A percentile compares a stretch with the other conserved stretches of the same genome.
These are phyloP conservation scores for Hermaeophaga mercurialis DNA, from an alignment of 2,888 invertebrate species.

Conservation along the genomic window DNA sequence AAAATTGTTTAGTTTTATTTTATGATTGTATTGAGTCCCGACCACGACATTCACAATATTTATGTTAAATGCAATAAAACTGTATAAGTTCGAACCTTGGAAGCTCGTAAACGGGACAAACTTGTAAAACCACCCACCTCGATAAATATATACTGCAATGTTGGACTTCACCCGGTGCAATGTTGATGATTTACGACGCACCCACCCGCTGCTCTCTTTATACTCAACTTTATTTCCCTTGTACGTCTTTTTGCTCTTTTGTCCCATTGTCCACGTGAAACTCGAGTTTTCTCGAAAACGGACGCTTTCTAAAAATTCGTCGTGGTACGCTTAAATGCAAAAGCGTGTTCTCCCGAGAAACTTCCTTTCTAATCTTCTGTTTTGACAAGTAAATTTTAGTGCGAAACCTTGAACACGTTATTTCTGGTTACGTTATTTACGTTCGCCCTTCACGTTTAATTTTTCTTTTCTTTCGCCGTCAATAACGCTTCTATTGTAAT, in stretches of 20 bases:
- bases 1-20: constrained; percentile 40
- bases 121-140: constrained; percentile 49
- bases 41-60: constrained; percentile 47
- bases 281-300: constrained; percentile 44
- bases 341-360: constrained; percentile 35
- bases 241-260: constrained; percentile 34
- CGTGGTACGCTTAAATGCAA: constrained; percentile 25
- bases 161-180: constrained; percentile 47
- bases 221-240: constrained; percentile 49
- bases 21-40: constrained; percentile 37
- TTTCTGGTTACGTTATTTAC: constrained; percentile 5
- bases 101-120: constrained; percentile 46
- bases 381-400: constrained; percentile 34
- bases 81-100: constrained; percentile 39
- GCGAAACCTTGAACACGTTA: constrained; percentile 9
- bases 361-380: constrained; percentile 36
- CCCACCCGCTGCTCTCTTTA: constrained; percentile 52
- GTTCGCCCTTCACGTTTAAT: constrained; percentile 1
- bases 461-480: too few species aligned
- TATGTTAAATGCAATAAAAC: constrained; percentile 48
- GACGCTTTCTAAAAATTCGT: constrained; percentile 33
- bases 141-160: constrained; percentile 32
- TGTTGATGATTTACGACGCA: constrained; percentile 50
- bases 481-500: too few species aligned
- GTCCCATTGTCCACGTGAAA: constrained; percentile 39